Evolutionary conservation across 2,797 vertebrate species (phyloP), one percentile per base, ranked within the genome.

Genomic region (Aphelocoma californica): DNA sequence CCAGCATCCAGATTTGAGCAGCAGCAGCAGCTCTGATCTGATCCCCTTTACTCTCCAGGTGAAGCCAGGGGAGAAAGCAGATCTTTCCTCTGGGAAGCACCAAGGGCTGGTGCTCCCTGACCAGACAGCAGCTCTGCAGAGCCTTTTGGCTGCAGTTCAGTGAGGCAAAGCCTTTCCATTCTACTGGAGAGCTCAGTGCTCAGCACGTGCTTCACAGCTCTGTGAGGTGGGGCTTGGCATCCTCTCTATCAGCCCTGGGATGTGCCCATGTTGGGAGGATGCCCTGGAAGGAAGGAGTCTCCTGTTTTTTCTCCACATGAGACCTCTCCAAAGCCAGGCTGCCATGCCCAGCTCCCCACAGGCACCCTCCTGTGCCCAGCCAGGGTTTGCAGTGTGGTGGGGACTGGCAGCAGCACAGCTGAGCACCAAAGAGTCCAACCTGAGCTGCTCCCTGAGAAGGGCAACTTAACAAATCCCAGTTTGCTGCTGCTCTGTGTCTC

Each of bases 221-320:
- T 26, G 66, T 25, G 62, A 72, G 12, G 36, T 4, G 21, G n/a
- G n/a, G 16, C 20, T 75, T 65, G 40, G 38, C 70, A 24, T 36
- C 61, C 60, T 57, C 47, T 53, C 79, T 32, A 18, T 57, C 53
- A 69, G 28, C 34, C 17, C 18, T 15, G n/a, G 58, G 56, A 61
- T 8, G 2, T 8, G 29, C 5, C 32, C 15, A 0, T 2, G 3
- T 1, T 16, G 14, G 66, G 47, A 93, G 36, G 25, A 60, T 6
- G 40, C 19, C 31, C 20, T n/a, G 20, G 12, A 8, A 50, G 57
- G n/a, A 92, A 40, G 74, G 36, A 75, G 10, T 34, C 26, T 70
- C n/a, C 53, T 36, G 4, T 14, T 75, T 67, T 28, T 38, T 61
- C 50, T 88, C 48, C 31, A 9, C 20, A 17, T 29, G 44, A 71